A percentile compares a stretch with the other conserved stretches of the same genome.
Conservation (phyloP, 2,888 invertebrate genomes). For the Synanthedon myopaeformis region DNA sequence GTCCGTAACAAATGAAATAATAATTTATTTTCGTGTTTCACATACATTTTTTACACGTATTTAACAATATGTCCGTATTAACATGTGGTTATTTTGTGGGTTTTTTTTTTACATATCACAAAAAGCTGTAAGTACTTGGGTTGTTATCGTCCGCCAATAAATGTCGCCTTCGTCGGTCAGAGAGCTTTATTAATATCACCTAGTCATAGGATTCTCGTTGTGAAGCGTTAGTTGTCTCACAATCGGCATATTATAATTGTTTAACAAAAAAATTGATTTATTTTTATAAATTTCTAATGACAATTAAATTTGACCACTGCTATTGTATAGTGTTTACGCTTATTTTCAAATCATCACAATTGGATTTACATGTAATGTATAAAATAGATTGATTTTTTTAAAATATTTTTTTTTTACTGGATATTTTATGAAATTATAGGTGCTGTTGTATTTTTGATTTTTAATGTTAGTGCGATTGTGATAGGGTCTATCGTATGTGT, state of each 20-base stretch:
- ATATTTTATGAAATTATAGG: conserved; percentile 52
- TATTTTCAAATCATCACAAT: conserved; percentile 35
- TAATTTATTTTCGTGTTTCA: too few species aligned
- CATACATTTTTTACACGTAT: too few species aligned
- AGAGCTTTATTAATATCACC: conserved; percentile 13
- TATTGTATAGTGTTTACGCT: conserved; percentile 25
- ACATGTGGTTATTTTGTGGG: too few species aligned
- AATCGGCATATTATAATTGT: conserved; percentile 41
- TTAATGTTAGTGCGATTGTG: conserved; percentile 52
- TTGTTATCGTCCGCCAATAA: too few species aligned
- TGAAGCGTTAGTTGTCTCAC: conserved; percentile 51
- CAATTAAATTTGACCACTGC: conserved; percentile 46
- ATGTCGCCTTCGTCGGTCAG: neutral
- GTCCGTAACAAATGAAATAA: too few species aligned
- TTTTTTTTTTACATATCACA: too few species aligned
- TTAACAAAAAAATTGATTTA: conserved; percentile 21
- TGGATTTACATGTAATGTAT: conserved; percentile 42
- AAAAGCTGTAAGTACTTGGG: too few species aligned
- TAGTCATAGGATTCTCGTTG: conserved; percentile 46
- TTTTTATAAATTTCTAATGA: conserved; percentile 12
- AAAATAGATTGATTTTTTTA: conserved; percentile 29
- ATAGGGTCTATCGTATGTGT: conserved; percentile 46
- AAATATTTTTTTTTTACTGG: conserved; percentile 47
- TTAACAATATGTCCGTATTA: too few species aligned
- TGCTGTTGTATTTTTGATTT: conserved; percentile 65